phyloP scores from a whole-genome alignment of 2,888 invertebrate genomes.

The Ectemnius lituratus region DNA sequence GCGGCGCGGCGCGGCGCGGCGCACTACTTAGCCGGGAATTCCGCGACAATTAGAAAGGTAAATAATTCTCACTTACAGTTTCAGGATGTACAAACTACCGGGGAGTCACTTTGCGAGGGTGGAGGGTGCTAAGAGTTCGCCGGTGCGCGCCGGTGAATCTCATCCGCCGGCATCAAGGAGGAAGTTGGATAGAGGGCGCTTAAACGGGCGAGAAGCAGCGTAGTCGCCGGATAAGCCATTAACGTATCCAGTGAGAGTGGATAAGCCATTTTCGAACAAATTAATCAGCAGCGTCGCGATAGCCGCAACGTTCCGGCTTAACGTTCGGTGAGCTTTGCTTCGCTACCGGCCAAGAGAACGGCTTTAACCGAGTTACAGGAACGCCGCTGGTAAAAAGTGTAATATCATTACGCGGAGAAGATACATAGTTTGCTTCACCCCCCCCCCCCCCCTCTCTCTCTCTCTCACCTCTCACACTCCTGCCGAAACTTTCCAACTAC shows the following conservation, averaged over 20 bases:
- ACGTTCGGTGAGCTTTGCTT: conserved; percentile 14
- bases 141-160: not conserved
- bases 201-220: no score
- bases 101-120: conserved; percentile 21
- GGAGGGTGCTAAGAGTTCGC: no score
- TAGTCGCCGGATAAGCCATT: not conserved
- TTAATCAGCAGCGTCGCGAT: conserved; percentile 42
- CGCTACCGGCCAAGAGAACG: conserved; percentile 25
- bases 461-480: no score
- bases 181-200: conserved; percentile 7
- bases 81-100: conserved; percentile 30
- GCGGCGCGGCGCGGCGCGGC: no score
- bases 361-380: not conserved
- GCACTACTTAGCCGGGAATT: not conserved
- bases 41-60: conserved; percentile 36
- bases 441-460: no score
- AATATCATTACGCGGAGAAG: not conserved
- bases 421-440: no score
- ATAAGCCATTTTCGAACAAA: conserved; percentile 50
- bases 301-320: conserved; percentile 17
- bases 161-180: not conserved
- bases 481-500: not conserved
- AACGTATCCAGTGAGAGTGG: conserved; percentile 12
- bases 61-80: conserved; percentile 25
- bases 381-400: not conserved